These are phyloP conservation scores for Ommatoiulus sabulosus DNA, from an alignment of 2,888 invertebrate genomes.

Conservation along the genomic window DNA sequence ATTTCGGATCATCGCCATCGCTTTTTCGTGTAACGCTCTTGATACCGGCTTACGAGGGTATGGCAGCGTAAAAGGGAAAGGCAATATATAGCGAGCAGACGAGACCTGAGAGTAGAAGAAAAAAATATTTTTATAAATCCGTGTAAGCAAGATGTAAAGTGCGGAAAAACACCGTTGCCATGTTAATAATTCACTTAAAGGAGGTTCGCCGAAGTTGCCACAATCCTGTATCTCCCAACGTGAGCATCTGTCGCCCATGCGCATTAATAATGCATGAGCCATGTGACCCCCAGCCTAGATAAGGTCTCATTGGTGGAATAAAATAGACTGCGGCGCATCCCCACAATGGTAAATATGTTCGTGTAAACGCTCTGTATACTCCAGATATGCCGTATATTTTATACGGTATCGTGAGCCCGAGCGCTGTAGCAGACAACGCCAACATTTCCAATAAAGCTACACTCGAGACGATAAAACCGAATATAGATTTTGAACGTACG, in stretches of 20 bases:
- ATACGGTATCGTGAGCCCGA: neutral
- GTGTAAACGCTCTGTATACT: conserved; percentile 1
- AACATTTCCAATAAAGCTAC: conserved; percentile 1
- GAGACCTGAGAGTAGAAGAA: neutral
- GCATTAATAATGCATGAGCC: conserved; percentile 53
- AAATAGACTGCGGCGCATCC: neutral
- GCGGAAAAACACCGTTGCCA: conserved; percentile 51
- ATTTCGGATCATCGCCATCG: conserved; percentile 35
- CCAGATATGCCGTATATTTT: conserved; percentile 1
- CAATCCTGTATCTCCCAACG: conserved; percentile 38
- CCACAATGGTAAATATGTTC: conserved; percentile 1
- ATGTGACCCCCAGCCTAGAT: neutral
- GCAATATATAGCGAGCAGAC: neutral
- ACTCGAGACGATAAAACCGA: neutral
- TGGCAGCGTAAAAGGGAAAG: neutral
- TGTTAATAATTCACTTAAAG: conserved; percentile 52
- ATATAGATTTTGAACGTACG: neutral
- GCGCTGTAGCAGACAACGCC: neutral
- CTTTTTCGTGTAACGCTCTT: neutral
- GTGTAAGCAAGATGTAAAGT: conserved; percentile 49
- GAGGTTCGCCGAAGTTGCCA: conserved; percentile 45
- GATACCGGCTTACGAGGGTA: neutral
- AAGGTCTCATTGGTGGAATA: conserved; percentile 1
- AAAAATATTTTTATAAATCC: conserved; percentile 51
- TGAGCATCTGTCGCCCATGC: conserved; percentile 50